A percentile compares a stretch with the other conserved stretches of the same genome.
Conservation (phyloP, 2,113 vertebrate species). For the Amblyopsis rosae region DNA sequence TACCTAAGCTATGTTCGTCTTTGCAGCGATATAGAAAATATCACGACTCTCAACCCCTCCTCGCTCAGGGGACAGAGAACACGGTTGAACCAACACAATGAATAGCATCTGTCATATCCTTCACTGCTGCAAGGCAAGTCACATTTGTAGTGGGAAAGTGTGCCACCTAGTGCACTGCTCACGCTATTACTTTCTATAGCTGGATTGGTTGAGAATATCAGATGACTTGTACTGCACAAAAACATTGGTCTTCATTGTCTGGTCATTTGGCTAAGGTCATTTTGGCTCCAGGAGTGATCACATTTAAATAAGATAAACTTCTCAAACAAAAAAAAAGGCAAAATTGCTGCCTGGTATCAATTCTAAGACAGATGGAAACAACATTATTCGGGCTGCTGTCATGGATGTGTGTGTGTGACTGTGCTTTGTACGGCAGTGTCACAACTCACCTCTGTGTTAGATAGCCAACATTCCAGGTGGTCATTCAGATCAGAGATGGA, state of each 20-base stretch:
- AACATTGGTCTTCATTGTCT: not conserved
- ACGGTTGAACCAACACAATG: not conserved
- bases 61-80: not conserved
- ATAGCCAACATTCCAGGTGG: not conserved
- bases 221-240: not conserved
- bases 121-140: not conserved
- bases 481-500: not conserved
- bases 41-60: not conserved
- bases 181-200: not conserved
- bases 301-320: not conserved
- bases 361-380: too few relatives aligned
- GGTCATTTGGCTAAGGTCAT: not conserved
- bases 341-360: too few relatives aligned
- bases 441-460: conserved; percentile 3
- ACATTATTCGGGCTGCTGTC: too few relatives aligned
- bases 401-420: not conserved
- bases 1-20: not conserved
- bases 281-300: not conserved
- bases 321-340: too few relatives aligned
- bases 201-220: not conserved
- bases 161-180: conserved; percentile 33
- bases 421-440: not conserved
- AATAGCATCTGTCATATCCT: not conserved
- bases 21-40: not conserved
- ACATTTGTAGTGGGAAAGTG: conserved; percentile 11